Base-by-base conservation (phyloP, 2,888 invertebrate genomes). In the Acleris literana region DNA sequence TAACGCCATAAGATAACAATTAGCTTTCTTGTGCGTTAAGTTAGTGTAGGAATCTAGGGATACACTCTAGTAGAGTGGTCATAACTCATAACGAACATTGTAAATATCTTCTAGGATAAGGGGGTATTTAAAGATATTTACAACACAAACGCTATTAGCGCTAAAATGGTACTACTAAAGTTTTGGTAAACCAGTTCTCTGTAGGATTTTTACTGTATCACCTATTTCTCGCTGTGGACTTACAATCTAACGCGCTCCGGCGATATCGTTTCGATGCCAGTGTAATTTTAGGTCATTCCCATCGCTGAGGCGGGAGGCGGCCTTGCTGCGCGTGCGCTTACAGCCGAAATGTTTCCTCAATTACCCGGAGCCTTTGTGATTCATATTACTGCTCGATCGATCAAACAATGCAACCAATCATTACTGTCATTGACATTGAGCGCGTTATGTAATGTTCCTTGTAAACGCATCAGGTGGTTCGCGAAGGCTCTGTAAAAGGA, bases 201-300 rank as follows among this genome's bases (percentile, higher is more conserved):
- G 9, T 33, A 33, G 9, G 33, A 9, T 33, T 33, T 9, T 39
- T 18, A 9, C n/a, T 54, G 25, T 16, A 16, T 52, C n/a, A 52
- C 52, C n/a, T 22, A n/a, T 57, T 57, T 20, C 49, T 52, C 25
- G 68, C 76, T 77, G 79, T 74, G 77, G 75, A 76, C 74, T 65
- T 75, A 59, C 67, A 75, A 61, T 61, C 74, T 63, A 46, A 65
- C 63, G 77, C 73, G 70, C 66, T 74, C 72, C 74, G 73, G 78
- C 78, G 74, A 77, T 80, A 77, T 82, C 74, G 73, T 78, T 77
- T 79, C 72, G 75, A 77, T 76, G 75, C 73, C 76, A 75, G 72
- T 74, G 73, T 84, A 85, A 87, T 89, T 88, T 87, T 80, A 88
- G 88, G 86, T 88, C 87, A 82, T 89, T 90, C 88, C 88, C 88